These are phyloP conservation scores for Copidosoma floridanum DNA, from an alignment of 1,140 invertebrate species.

Conservation along the genomic window DNA sequence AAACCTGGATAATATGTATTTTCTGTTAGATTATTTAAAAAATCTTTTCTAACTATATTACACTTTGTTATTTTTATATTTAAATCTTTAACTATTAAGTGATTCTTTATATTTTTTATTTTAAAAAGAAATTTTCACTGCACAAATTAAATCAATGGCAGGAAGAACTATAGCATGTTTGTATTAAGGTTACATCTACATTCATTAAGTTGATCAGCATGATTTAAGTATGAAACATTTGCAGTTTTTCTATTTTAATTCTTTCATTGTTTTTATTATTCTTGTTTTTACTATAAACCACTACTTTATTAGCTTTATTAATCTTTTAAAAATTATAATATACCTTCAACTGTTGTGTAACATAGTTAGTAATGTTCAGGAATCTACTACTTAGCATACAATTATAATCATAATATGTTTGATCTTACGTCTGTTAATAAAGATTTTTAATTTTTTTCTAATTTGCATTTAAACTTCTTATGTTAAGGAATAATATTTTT, in stretches of 20 bases:
- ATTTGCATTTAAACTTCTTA: neutral
- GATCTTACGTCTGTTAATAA: neutral
- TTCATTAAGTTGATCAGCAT: neutral
- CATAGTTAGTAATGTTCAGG: neutral
- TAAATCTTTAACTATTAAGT: neutral
- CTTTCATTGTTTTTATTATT: neutral
- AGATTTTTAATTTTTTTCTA: neutral
- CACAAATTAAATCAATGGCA: neutral
- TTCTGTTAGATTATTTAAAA: neutral
- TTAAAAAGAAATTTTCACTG: neutral
- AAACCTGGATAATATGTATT: neutral
- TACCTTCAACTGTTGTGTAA: neutral
- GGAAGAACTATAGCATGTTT: neutral
- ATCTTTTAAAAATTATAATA: neutral
- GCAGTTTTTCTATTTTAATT: neutral
- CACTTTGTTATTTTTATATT: neutral
- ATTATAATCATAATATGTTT: neutral
- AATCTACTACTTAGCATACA: neutral
- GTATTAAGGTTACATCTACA: neutral
- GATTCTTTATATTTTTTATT: neutral
- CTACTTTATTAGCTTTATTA: neutral
- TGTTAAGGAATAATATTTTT: neutral
- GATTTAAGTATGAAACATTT: neutral
- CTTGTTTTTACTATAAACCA: neutral
- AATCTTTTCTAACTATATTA: neutral